Base-by-base conservation (phyloP, 1,140 invertebrate species). In the Gerris buenoi region DNA sequence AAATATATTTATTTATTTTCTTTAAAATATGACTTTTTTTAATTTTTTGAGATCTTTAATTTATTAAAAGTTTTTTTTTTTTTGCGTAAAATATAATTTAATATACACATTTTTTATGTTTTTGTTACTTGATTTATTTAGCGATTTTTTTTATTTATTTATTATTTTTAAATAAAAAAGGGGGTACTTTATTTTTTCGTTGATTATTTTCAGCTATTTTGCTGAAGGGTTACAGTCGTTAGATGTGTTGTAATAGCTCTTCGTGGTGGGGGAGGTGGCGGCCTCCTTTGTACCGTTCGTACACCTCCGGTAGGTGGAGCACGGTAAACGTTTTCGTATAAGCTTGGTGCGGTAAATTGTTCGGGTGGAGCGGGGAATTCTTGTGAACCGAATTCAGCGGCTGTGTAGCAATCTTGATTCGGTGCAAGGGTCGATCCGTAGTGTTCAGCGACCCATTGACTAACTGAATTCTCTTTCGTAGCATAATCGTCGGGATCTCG, bases 401-500 rank as follows among this genome's bases (percentile, higher is more conserved):
- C 22, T 25, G 18, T 25, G 57, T 29, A 22, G 25, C 27, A 33
- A 62, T 18, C 69, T 57, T 61, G 59, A n/a, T n/a, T n/a, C n/a
- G 23, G 28, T 46, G 61, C 68, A n/a, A n/a, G n/a, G n/a, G n/a
- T n/a, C n/a, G n/a, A n/a, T 0, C 90, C 90, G 71, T 93, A 93
- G 72, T 93, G 90, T 73, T 93, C 89, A 70, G 88, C 85, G n/a
- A 93, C 88, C 90, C 91, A 93, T 73, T 91, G 66, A n/a, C 56
- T 46, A 18, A 56, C 56, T 22, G 65, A 58, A 27, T 59, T 25
- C 26, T 58, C 65, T 60, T 66, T 66, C n/a, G 56, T 26, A 22
- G 46, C 56, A 60, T 59, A 66, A 56, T 90, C 76, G 0, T 86
- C 85, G 15, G 85, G 88, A 73, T 90, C 88, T 26, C 92, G 78